phyloP scores from a whole-genome alignment of 2,113 vertebrate species.

The Cygnus atratus region DNA sequence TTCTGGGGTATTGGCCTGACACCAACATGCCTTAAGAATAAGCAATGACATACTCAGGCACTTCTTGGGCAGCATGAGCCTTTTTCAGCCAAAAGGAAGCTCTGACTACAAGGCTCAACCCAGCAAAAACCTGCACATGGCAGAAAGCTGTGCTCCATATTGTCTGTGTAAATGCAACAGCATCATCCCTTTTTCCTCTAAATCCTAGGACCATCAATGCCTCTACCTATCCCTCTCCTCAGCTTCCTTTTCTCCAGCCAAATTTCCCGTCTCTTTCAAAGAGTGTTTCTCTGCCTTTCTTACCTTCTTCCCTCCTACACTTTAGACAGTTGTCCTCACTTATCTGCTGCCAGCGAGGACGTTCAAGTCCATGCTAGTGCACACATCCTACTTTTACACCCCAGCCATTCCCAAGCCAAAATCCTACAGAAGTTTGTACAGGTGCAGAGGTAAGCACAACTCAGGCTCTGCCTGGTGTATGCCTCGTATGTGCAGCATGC shows the following conservation, averaged over 20 bases:
- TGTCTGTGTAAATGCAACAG: background rate
- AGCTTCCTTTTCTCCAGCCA: background rate
- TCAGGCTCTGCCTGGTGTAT: background rate
- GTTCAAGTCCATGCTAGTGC: background rate
- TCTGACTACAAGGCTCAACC: background rate
- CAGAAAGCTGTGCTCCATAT: background rate
- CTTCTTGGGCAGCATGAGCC: background rate
- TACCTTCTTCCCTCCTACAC: background rate
- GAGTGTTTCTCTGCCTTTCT: background rate
- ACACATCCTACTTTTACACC: background rate
- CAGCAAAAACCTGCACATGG: background rate
- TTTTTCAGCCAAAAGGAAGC: background rate
- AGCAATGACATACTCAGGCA: background rate
- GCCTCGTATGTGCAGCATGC: accelerated
- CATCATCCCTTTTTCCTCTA: background rate
- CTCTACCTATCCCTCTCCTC: background rate
- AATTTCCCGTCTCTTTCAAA: background rate
- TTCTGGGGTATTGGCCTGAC: background rate
- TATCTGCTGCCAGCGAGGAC: background rate
- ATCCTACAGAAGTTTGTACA: background rate
- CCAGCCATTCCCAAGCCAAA: background rate
- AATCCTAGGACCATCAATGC: background rate
- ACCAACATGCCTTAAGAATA: background rate
- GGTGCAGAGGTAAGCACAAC: background rate
- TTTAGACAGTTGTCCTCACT: background rate